Percentiles rank a stretch among this genome's conserved stretches.
Evolutionary conservation across 2,113 vertebrate species (phyloP).

Genomic region (Heterocephalus glaber): DNA sequence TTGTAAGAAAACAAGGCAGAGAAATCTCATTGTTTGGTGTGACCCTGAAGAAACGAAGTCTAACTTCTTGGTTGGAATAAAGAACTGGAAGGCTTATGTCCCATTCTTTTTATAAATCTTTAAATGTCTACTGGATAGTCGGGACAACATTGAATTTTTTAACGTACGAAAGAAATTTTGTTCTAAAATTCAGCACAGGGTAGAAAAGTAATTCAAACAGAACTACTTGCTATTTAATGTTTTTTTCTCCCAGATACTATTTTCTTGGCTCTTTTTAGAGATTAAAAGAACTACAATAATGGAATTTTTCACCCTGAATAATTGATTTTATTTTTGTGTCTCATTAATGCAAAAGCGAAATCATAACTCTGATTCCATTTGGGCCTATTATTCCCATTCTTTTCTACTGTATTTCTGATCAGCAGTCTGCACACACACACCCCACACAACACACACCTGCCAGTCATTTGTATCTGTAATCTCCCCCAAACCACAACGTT

Average conservation of each 20-base stretch:
- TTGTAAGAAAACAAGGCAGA: constrained; percentile 39
- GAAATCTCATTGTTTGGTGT: constrained; percentile 10
- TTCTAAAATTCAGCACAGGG: constrained; percentile 26
- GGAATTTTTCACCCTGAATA: constrained; percentile 30
- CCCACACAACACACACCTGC: background rate
- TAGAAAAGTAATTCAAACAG: constrained; percentile 42
- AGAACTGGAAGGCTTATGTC: background rate
- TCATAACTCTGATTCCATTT: constrained; percentile 38
- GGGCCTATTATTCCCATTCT: constrained; percentile 7
- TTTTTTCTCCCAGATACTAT: background rate
- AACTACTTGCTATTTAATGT: constrained; percentile 39
- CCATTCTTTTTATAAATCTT: constrained; percentile 45
- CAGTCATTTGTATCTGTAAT: constrained; percentile 15
- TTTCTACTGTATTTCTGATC: background rate
- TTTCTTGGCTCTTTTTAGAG: constrained; percentile 44
- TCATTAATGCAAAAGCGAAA: constrained; percentile 39
- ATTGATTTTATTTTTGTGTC: constrained; percentile 44
- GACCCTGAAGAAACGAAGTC: constrained; percentile 22
- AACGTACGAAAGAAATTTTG: background rate
- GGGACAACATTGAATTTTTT: background rate
- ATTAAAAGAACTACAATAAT: background rate
- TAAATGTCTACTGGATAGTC: constrained; percentile 34
- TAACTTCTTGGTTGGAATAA: constrained; percentile 12
- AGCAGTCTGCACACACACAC: background rate
- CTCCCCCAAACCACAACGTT: background rate